Evolutionary conservation across 2,797 vertebrate species (phyloP), one percentile per base, ranked within the genome.

Genomic region (Argentina silus): DNA sequence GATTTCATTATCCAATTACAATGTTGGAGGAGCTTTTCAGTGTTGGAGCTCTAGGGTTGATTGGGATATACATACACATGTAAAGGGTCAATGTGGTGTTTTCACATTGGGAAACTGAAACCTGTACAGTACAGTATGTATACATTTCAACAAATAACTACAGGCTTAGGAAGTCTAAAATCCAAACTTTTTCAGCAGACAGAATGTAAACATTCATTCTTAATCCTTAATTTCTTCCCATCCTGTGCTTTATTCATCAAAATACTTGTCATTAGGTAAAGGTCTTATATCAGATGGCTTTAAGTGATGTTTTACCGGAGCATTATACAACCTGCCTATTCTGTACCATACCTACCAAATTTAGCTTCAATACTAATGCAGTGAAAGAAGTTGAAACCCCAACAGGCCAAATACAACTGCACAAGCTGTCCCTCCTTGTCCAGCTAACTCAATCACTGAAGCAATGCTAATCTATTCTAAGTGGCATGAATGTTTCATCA

Each of bases 391-490:
- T 36, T 9, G 47, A 67, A 67, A 23, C 6, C 12, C 19, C 27
- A 63, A 36, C 14, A 17, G 21, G 10, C 0, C 12, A 14, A 56
- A 42, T 55, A 43, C 48, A 68, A 8, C 57, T 48, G 55, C 43
- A 8, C 45, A 43, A n/a, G 17, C 50, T 23, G 44, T 62, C 45
- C 21, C 14, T 45, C 36, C 60, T 42, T 23, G 62, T 59, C 23
- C 47, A 21, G 27, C 57, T 51, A 68, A 63, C 23, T 47, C 27
- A 69, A 23, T 56, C 67, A 63, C 8, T 63, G 50, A 75, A 63
- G 9, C 73, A 23, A 36, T 61, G 27, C 21, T 74, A 67, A 63
- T 69, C 47, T 63, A 50, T 23, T 62, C 59, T 55, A 69, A 70
- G 19, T 65, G 44, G 21, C 62, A 62, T 53, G 45, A 19, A 75